Evolutionary conservation across 2,113 vertebrate genomes (phyloP), one percentile per base, ranked within the genome.

Genomic region (Gavialis gangeticus): DNA sequence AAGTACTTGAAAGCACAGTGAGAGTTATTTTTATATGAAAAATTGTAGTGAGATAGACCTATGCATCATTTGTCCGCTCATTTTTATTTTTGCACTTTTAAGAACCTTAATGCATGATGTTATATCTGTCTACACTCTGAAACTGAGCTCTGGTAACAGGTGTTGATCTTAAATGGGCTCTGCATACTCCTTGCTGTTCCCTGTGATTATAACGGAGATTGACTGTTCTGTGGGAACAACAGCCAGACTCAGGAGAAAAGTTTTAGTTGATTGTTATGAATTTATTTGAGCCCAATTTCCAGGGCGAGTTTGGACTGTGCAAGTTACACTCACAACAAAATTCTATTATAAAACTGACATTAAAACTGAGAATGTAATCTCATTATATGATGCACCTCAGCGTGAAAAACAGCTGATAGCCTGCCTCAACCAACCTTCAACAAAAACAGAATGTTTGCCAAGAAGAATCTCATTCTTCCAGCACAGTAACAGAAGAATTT

Each of bases 341-440:
- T 71, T 87, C 27, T 12, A 71, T 28, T 57, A 73, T 3, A 54
- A 81, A 84, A 69, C 4, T 84, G 55, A 1, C 10, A 12, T 22
- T 4, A 5, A 75, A 85, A 71, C 4, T 22, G 64, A 90, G 19
- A 87, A 69, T 37, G 4, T 25, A 1, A 15, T 18, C 66, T 86
- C 81, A 58, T 37, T 3, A 59, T 10, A 54, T 30, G 59, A 87
- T 18, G 18, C 5, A 71, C 3, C 81, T 63, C 84, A 6, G 28
- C 58, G 17, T 46, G 56, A 90, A 82, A 95, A 87, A 30, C 10
- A 92, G 6, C 34, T 84, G 71, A 60, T 87, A 77, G 56, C 7
- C 46, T 46, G 46, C 14, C 34, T 30, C 24, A 34, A 19, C 2
- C 60, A 71, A 46, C 17, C 12, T 88, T 89, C 58, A 83, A 15